A percentile compares a stretch with the other conserved stretches of the same genome.
Conservation (phyloP, 2,113 vertebrate genomes). For the Merops nubicus region DNA sequence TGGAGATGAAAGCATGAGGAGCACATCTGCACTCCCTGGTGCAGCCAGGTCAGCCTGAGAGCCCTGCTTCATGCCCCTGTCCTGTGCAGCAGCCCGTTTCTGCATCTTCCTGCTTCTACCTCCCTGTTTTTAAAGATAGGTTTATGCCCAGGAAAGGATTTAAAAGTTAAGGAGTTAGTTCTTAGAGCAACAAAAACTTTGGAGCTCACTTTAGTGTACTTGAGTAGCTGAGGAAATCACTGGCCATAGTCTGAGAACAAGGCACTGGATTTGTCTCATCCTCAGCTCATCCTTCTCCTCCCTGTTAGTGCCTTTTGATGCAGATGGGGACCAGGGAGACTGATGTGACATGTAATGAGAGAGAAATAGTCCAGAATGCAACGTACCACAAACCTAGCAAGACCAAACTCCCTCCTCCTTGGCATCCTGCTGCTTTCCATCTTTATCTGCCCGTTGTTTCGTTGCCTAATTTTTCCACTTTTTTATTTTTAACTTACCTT, state of each 20-base stretch:
- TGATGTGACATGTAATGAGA: not conserved
- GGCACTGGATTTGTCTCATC: not conserved
- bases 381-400: not conserved
- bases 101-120: not conserved
- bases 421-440: not conserved
- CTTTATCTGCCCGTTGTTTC: not conserved
- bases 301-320: not conserved
- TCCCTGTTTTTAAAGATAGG: not conserved
- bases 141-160: not conserved
- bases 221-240: not conserved
- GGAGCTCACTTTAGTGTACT: not conserved
- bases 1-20: not conserved
- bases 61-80: not conserved
- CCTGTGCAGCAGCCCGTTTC: not conserved
- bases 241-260: not conserved
- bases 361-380: not conserved
- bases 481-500: not conserved
- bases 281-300: not conserved
- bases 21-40: not conserved
- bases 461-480: not conserved
- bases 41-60: not conserved
- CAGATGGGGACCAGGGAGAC: rapidly evolving
- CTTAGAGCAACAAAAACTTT: not conserved
- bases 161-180: not conserved
- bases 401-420: not conserved